These are phyloP conservation scores for Drosophila dives DNA, from an alignment of 2,888 invertebrate species.

Conservation along the genomic window DNA sequence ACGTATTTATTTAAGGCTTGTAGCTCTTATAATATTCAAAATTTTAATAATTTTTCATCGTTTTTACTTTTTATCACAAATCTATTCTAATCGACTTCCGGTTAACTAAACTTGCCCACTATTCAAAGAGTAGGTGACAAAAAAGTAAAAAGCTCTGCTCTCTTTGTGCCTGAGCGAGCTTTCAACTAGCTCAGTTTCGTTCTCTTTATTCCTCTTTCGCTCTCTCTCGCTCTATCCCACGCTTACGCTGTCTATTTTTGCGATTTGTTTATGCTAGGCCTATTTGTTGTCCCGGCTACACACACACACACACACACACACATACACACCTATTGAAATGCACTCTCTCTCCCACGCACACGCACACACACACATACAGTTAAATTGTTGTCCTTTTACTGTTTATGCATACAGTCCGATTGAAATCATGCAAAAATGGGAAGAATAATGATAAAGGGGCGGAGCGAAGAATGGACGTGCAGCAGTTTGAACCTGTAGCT, in stretches of 20 bases:
- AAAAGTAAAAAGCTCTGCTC: conserved; percentile 19
- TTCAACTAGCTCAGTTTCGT: background rate
- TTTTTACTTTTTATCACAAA: background rate
- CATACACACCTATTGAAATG: conserved; percentile 3
- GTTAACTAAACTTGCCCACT: background rate
- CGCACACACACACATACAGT: conserved; percentile 7
- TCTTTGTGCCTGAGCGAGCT: conserved; percentile 47
- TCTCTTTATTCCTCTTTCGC: background rate
- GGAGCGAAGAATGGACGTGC: background rate
- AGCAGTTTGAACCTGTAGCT: conserved; percentile 45
- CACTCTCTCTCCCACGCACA: conserved; percentile 19
- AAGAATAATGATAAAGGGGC: background rate
- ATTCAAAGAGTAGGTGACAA: conserved; percentile 7
- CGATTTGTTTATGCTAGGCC: conserved; percentile 67
- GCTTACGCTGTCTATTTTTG: conserved; percentile 19
- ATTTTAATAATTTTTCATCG: background rate
- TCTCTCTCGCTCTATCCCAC: background rate
- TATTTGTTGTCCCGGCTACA: conserved; percentile 73
- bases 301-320: conserved; percentile 22
- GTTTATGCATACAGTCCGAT: conserved; percentile 69
- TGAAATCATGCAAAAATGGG: conserved; percentile 53
- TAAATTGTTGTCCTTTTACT: conserved; percentile 37
- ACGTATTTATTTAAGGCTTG: background rate
- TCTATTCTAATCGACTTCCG: background rate
- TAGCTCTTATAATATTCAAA: rapidly evolving